These are phyloP conservation scores for Clepsis dumicolana DNA, from an alignment of 2,888 invertebrate genomes.

Conservation along the genomic window DNA sequence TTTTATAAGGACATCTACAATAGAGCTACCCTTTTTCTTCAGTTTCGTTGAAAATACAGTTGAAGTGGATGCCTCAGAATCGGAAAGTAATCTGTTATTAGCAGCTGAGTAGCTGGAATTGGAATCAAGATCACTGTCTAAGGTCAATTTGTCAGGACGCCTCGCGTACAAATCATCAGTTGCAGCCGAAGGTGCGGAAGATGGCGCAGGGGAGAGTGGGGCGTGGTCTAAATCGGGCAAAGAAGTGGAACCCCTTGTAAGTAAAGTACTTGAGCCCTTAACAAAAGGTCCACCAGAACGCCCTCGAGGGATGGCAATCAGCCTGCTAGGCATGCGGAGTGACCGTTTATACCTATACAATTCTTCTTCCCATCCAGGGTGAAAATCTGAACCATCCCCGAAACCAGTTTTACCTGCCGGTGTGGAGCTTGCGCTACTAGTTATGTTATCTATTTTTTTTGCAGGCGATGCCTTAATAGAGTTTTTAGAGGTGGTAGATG, in stretches of 20 bases:
- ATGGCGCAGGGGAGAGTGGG: slow-evolving; percentile 89
- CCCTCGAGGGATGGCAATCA: slow-evolving; percentile 92
- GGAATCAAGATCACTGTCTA: slow-evolving; percentile 89
- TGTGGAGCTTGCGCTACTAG: slow-evolving; percentile 67
- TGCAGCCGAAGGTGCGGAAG: slow-evolving; percentile 86
- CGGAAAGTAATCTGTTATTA: slow-evolving; percentile 84
- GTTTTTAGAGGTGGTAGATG: slow-evolving; percentile 59
- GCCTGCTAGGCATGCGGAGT: slow-evolving; percentile 91
- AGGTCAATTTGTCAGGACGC: slow-evolving; percentile 76
- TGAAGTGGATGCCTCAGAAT: slow-evolving; percentile 89
- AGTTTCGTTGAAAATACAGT: slow-evolving; percentile 87
- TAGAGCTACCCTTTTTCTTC: slow-evolving; percentile 84
- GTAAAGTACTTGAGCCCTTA: slow-evolving; percentile 68
- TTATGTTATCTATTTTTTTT: slow-evolving; percentile 71
- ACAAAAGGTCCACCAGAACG: slow-evolving; percentile 85
- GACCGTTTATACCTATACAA: slow-evolving; percentile 93
- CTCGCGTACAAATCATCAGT: slow-evolving; percentile 85
- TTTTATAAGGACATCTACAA: slow-evolving; percentile 89
- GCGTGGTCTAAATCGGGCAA: slow-evolving; percentile 92
- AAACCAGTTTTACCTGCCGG: slow-evolving; percentile 86
- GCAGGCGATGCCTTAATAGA: slow-evolving; percentile 67
- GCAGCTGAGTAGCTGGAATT: slow-evolving; percentile 88
- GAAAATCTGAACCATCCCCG: slow-evolving; percentile 90
- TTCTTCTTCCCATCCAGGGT: slow-evolving; percentile 94
- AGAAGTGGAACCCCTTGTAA: slow-evolving; percentile 90